phyloP scores from a whole-genome alignment of 1,140 invertebrate species.

The Drepana arcuata region DNA sequence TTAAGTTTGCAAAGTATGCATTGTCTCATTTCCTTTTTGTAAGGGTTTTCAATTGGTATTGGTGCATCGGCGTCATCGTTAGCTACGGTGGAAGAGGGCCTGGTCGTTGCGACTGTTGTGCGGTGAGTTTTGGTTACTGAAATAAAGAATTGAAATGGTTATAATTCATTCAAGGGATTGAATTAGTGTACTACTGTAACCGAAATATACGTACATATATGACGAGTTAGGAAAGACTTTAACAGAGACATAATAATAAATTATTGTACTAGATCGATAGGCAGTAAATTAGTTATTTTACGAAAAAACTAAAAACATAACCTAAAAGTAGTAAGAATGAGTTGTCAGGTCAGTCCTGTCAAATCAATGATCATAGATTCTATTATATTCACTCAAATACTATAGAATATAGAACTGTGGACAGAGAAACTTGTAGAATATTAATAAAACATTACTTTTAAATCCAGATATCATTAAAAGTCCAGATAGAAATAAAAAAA shows the following conservation, averaged over 20 bases:
- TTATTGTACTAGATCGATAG: no score
- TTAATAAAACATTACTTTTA: no score
- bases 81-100: constrained; percentile 20
- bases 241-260: constrained; percentile 19
- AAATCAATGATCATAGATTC: no score
- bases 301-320: no score
- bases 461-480: no score
- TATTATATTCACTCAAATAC: no score
- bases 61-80: constrained; percentile 72
- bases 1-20: constrained; percentile 93
- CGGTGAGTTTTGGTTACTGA: constrained; percentile 29
- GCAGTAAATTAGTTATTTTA: no score
- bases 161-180: not conserved
- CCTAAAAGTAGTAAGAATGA: no score
- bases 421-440: no score
- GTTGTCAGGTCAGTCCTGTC: no score
- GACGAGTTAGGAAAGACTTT: constrained; percentile 17
- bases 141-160: constrained; percentile 22
- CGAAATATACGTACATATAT: constrained; percentile 18
- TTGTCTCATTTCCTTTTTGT: constrained; percentile 77
- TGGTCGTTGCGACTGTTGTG: constrained; percentile 15
- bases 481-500: no score
- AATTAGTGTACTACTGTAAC: not conserved
- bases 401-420: no score
- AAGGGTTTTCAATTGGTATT: constrained; percentile 87